Conservation (phyloP, 2,113 vertebrate genomes). For the Lagopus muta region DNA sequence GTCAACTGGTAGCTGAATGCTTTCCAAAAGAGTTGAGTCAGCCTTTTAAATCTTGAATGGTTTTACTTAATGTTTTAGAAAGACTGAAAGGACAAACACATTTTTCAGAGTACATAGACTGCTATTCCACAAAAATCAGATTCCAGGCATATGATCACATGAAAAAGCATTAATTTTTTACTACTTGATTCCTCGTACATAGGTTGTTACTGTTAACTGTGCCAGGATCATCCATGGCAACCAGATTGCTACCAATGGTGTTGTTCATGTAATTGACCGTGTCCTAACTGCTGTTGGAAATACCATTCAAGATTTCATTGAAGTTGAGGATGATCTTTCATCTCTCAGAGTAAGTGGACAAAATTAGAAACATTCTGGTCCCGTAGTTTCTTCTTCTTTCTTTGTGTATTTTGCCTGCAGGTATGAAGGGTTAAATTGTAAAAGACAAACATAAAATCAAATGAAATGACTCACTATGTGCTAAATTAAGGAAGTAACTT, state of each 20-base stretch:
- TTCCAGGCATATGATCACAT: neutral
- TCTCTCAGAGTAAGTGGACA: conserved; percentile 83
- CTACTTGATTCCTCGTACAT: conserved; percentile 1
- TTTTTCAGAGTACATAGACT: neutral
- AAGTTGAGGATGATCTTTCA: conserved; percentile 87
- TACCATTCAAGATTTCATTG: conserved; percentile 88
- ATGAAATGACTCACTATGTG: neutral
- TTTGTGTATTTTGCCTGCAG: neutral
- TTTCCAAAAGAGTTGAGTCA: neutral
- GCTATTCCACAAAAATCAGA: neutral
- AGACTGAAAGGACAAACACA: neutral
- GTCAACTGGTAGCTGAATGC: neutral
- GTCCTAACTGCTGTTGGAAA: conserved; percentile 88
- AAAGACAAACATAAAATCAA: neutral
- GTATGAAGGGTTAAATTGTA: neutral
- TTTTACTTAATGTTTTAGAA: neutral
- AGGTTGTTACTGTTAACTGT: conserved; percentile 98
- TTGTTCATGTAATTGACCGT: conserved; percentile 94
- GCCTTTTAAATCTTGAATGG: neutral
- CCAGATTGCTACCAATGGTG: conserved; percentile 96
- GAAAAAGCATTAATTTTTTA: neutral
- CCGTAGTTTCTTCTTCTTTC: neutral
- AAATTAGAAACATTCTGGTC: neutral
- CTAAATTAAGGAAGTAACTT: neutral
- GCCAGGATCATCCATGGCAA: conserved; percentile 94